Evolutionary conservation across 2,797 vertebrate genomes (phyloP).

Genomic region (Myotis planiceps): DNA sequence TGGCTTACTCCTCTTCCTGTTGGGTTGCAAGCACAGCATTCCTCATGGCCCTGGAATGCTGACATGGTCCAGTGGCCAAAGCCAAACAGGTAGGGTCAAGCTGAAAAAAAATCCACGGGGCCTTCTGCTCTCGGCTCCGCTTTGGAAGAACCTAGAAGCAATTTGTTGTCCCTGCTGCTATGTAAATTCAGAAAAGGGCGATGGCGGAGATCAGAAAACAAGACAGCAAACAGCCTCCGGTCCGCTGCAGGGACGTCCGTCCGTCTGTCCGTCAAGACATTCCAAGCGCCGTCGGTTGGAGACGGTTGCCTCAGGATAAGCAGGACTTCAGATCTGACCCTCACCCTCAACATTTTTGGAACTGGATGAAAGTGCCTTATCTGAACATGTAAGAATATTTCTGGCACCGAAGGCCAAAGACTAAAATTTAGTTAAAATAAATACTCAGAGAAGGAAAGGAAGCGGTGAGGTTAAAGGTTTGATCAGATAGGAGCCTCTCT

Average conservation of each 20-base stretch:
- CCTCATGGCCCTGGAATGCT: constrained; percentile 80
- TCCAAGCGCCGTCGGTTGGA: background rate
- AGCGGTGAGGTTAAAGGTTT: constrained; percentile 20
- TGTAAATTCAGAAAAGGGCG: background rate
- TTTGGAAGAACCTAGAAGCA: background rate
- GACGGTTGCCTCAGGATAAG: constrained; percentile 2
- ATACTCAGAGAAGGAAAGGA: constrained; percentile 56
- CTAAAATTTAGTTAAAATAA: constrained; percentile 63
- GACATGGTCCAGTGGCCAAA: constrained; percentile 10
- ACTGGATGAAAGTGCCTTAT: constrained; percentile 68
- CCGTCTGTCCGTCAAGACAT: background rate
- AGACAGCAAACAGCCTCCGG: background rate
- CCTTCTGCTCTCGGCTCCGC: background rate
- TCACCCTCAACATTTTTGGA: constrained; percentile 53
- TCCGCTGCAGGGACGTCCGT: background rate
- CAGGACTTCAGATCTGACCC: constrained; percentile 57
- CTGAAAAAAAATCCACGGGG: background rate
- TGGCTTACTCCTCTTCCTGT: constrained; percentile 84
- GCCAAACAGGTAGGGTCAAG: constrained; percentile 58
- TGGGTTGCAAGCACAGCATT: constrained; percentile 81
- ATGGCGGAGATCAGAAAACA: background rate
- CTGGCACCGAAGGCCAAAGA: constrained; percentile 54
- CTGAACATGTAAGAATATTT: constrained; percentile 68
- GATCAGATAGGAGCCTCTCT: constrained; percentile 21
- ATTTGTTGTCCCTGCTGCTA: background rate